Evolutionary conservation across 1,140 invertebrate genomes (phyloP).

Genomic region (Whitmania pigra): DNA sequence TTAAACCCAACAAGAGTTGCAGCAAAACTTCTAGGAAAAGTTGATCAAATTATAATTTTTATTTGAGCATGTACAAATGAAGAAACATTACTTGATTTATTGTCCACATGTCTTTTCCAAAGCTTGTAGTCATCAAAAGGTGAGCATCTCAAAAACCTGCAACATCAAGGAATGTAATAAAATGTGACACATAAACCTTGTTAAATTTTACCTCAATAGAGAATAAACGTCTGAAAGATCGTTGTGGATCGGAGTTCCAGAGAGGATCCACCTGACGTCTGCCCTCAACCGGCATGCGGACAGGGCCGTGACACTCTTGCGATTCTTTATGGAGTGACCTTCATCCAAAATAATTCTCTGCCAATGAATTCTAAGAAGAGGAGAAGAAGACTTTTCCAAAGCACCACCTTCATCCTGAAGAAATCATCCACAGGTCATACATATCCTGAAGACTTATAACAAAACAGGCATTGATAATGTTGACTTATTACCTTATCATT

Average conservation of each 20-base stretch:
- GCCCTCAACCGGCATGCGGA: constrained; percentile 53
- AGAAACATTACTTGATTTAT: constrained; percentile 47
- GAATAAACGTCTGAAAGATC: constrained; percentile 76
- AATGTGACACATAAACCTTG: neutral
- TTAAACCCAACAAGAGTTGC: no score
- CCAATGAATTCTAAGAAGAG: constrained; percentile 59
- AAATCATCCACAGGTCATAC: neutral
- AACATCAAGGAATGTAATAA: constrained; percentile 15
- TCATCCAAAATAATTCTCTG: constrained; percentile 79
- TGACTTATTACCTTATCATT: no score
- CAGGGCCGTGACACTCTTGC: constrained; percentile 59
- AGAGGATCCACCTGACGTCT: constrained; percentile 62
- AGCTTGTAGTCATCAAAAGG: constrained; percentile 69
- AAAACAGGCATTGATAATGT: no score
- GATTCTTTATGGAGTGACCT: constrained; percentile 77
- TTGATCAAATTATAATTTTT: constrained; percentile 1
- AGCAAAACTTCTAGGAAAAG: neutral
- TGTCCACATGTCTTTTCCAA: constrained; percentile 57
- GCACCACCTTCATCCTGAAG: neutral
- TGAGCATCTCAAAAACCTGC: constrained; percentile 62
- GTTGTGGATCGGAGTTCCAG: constrained; percentile 90
- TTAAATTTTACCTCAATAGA: constrained; percentile 49
- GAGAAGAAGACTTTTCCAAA: neutral
- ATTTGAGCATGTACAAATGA: no score
- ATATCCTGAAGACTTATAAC: no score